Evolutionary conservation across 2,888 invertebrate genomes (phyloP).

Genomic region (Dryomyza anilis): DNA sequence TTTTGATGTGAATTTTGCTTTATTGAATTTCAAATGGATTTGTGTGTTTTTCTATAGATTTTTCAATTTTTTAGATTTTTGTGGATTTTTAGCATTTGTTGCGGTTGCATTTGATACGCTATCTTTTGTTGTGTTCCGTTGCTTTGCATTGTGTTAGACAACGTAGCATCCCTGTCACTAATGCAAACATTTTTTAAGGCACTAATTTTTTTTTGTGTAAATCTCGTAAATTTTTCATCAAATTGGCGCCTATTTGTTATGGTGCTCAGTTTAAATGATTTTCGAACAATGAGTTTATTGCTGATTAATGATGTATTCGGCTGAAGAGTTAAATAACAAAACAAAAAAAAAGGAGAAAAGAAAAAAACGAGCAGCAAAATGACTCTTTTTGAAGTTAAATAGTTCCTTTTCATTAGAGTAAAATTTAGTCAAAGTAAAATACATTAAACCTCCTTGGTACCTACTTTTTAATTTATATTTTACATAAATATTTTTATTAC

Average conservation of each 20-base stretch:
- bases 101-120: slow-evolving; percentile 32
- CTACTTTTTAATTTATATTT: too few relatives aligned
- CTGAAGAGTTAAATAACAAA: too few relatives aligned
- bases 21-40: slow-evolving; percentile 16
- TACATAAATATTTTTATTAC: too few relatives aligned
- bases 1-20: slow-evolving; percentile 41
- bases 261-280: slow-evolving; percentile 8
- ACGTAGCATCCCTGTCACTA: not conserved
- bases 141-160: not conserved
- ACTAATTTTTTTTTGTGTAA: not conserved
- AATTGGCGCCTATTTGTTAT: slow-evolving; percentile 10
- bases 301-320: slow-evolving; percentile 23
- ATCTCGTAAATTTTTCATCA: slow-evolving; percentile 12
- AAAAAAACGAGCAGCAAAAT: too few relatives aligned
- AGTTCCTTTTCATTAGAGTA: too few relatives aligned
- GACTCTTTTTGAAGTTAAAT: too few relatives aligned
- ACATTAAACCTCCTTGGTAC: too few relatives aligned
- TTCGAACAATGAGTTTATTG: not conserved
- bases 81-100: slow-evolving; percentile 41
- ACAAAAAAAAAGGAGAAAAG: too few relatives aligned
- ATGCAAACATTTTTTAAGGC: not conserved
- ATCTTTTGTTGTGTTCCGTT: not conserved
- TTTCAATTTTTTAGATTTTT: slow-evolving; percentile 16
- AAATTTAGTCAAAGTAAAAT: too few relatives aligned
- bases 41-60: slow-evolving; percentile 11